Percentiles rank a stretch among this genome's conserved stretches.
These are phyloP conservation scores for Pseudorhiza aurosa DNA, from an alignment of 30 jellyfish, hydroid and myxozoan genomes.

Conservation along the genomic window DNA sequence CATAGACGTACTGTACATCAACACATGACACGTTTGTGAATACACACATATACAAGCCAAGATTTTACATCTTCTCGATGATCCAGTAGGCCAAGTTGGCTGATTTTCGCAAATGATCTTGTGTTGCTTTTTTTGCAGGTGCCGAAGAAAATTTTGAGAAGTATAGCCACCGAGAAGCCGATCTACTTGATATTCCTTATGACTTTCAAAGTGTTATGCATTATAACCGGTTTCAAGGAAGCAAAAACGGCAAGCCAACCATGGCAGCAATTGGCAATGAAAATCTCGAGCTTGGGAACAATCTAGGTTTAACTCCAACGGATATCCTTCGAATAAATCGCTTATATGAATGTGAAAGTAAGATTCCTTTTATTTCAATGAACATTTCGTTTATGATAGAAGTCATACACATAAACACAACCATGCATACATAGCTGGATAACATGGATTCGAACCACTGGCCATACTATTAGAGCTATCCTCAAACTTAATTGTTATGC, in stretches of 20 bases:
- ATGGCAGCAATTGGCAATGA: slow-evolving; percentile 56
- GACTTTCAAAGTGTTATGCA: slow-evolving; percentile 81
- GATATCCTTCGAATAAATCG: slow-evolving; percentile 66
- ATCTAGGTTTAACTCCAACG: slow-evolving; percentile 41
- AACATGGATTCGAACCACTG: no score
- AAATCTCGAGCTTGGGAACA: slow-evolving; percentile 45
- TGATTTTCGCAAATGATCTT: no score
- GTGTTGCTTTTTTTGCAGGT: slow-evolving; percentile 32
- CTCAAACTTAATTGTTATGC: no score
- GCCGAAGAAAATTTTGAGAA: slow-evolving; percentile 53
- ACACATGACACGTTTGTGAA: no score
- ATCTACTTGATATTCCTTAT: slow-evolving; percentile 58
- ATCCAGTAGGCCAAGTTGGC: background rate
- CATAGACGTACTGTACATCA: no score
- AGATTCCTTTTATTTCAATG: no score
- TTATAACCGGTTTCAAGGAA: slow-evolving; percentile 53
- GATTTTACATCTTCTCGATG: background rate
- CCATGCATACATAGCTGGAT: no score
- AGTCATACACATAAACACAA: no score
- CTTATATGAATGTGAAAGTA: slow-evolving; percentile 72
- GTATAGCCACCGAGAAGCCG: slow-evolving; percentile 42
- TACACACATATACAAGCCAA: background rate
- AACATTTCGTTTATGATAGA: no score
- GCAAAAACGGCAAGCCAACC: slow-evolving; percentile 52
- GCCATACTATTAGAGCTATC: no score